phyloP scores from a whole-genome alignment of 2,797 vertebrate species.

The Notamacropus eugenii region DNA sequence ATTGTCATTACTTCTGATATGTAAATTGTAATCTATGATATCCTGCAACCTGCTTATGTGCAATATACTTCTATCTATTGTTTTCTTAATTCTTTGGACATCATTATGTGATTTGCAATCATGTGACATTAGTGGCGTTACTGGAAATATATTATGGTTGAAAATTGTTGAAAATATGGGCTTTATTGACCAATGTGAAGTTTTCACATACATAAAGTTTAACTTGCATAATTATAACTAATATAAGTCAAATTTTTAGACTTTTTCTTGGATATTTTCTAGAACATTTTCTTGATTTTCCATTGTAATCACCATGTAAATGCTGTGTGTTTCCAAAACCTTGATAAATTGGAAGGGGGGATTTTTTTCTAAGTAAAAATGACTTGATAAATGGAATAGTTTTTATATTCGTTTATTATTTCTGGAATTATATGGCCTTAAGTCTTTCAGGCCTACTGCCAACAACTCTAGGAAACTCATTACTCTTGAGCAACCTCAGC shows the following conservation, averaged over 20 bases:
- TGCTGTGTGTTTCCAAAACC: background rate
- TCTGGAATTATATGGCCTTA: background rate
- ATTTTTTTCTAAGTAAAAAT: constrained; percentile 19
- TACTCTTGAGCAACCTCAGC: background rate
- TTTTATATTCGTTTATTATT: constrained; percentile 16
- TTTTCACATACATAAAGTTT: background rate
- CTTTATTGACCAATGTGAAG: background rate
- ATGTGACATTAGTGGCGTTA: no score
- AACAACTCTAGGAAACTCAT: background rate
- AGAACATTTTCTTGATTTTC: background rate
- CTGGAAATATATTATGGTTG: background rate
- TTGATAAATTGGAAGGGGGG: background rate
- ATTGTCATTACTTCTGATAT: no score
- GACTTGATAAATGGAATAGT: constrained; percentile 20
- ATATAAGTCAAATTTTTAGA: background rate
- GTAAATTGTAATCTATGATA: no score
- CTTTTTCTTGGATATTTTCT: background rate
- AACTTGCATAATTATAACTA: background rate
- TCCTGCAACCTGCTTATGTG: no score
- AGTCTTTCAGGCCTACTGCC: constrained; percentile 1
- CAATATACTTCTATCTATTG: no score
- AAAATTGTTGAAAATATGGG: background rate
- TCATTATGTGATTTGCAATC: no score
- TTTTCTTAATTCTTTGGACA: no score
- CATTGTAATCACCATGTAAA: background rate